A percentile compares a stretch with the other conserved stretches of the same genome.
Conservation (phyloP, 1,140 invertebrate species). For the Neotoxoptera formosana region DNA sequence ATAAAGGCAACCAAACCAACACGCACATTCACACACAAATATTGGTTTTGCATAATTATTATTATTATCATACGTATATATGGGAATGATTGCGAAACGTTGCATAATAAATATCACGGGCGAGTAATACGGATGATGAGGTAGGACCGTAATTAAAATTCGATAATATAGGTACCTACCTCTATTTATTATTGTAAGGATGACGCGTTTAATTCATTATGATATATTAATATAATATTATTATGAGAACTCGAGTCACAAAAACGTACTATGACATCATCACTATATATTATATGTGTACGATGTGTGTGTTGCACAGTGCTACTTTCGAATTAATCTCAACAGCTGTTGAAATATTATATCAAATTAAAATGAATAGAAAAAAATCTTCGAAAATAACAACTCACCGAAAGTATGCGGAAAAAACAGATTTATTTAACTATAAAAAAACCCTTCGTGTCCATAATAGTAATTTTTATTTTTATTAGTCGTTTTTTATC, state of each 20-base stretch:
- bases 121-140: neutral
- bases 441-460: neutral
- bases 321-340: neutral
- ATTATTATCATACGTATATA: neutral
- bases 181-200: neutral
- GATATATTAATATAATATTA: neutral
- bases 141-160: neutral
- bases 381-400: neutral
- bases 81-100: neutral
- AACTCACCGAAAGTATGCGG: neutral
- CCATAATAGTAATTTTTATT: neutral
- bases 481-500: neutral
- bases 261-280: neutral
- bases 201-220: neutral
- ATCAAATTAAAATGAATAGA: neutral
- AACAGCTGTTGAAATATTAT: neutral
- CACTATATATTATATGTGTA: neutral
- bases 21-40: neutral
- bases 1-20: neutral
- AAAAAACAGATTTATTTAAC: conserved; percentile 9
- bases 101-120: neutral
- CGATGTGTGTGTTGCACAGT: neutral
- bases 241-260: neutral
- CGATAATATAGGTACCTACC: neutral
- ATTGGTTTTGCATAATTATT: neutral